Conservation (phyloP, 2,797 vertebrate species). For the Gymnoscopelus braueri region DNA sequence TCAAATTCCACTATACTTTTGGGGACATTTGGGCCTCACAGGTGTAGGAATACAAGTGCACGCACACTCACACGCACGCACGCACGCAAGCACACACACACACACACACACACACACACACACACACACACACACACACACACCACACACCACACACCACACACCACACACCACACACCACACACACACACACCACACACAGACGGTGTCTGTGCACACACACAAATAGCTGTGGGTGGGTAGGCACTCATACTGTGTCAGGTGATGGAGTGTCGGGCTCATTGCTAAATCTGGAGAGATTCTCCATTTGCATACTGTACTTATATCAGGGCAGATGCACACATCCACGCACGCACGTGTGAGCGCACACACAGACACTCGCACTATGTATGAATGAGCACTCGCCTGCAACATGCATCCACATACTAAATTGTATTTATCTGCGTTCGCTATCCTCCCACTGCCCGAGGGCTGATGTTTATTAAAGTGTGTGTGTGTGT, state of each 20-base stretch:
- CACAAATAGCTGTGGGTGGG: constrained; percentile 35
- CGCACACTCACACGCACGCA: not conserved
- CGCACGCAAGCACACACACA: not conserved
- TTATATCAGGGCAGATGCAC: constrained; percentile 47
- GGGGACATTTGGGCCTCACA: no score
- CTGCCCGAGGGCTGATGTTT: constrained; percentile 1
- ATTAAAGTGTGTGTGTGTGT: not conserved
- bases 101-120: not conserved
- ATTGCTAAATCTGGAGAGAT: constrained; percentile 47
- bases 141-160: not conserved
- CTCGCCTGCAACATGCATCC: constrained; percentile 5
- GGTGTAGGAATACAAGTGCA: not conserved
- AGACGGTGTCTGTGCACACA: not conserved
- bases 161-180: no score
- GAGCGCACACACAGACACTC: not conserved
- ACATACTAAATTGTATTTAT: constrained; percentile 26
- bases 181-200: not conserved
- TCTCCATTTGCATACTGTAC: constrained; percentile 72
- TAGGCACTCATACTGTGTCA: constrained; percentile 38
- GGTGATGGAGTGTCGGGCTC: constrained; percentile 34
- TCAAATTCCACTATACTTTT: no score
- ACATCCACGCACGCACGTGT: constrained; percentile 21
- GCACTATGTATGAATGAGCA: constrained; percentile 21
- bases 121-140: not conserved
- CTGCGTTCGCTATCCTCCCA: constrained; percentile 10